Evolutionary conservation across 2,888 invertebrate species (phyloP).

Genomic region (Bombyx huttoni): DNA sequence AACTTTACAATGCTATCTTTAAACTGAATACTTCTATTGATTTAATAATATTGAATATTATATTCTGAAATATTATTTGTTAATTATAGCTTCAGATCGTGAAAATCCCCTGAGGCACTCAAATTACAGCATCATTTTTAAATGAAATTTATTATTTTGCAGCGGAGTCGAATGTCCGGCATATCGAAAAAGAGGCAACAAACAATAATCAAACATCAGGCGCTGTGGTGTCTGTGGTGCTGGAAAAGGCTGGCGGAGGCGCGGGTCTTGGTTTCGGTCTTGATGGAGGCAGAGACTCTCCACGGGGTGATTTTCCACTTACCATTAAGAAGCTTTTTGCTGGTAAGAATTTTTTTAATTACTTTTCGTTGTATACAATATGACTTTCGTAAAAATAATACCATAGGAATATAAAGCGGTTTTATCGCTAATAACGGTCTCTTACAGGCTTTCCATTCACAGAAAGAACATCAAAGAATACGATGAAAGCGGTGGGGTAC

Average conservation of each 20-base stretch:
- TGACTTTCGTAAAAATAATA: not conserved
- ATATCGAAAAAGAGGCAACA: slow-evolving; percentile 16
- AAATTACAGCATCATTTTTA: not conserved
- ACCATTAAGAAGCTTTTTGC: slow-evolving; percentile 94
- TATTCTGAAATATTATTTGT: no score
- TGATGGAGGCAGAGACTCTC: slow-evolving; percentile 94
- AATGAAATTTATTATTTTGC: slow-evolving; percentile 8
- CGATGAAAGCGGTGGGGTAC: no score
- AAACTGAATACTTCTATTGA: no score
- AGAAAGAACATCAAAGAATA: no score
- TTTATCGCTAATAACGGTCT: no score
- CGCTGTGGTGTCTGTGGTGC: slow-evolving; percentile 48
- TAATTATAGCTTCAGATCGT: no score
- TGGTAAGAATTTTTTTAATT: slow-evolving; percentile 69
- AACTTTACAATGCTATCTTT: no score
- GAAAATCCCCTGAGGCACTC: no score
- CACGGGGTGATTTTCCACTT: slow-evolving; percentile 89
- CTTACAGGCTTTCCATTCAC: no score
- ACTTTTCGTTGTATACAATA: slow-evolving; percentile 1
- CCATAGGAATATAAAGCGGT: no score
- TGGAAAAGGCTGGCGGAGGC: slow-evolving; percentile 76
- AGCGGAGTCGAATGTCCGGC: slow-evolving; percentile 60
- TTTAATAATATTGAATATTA: no score
- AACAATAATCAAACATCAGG: slow-evolving; percentile 19
- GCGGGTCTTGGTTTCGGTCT: slow-evolving; percentile 95